Evolutionary conservation across 2,113 vertebrate genomes (phyloP), one percentile per base, ranked within the genome.

Genomic region (Anas platyrhynchos): DNA sequence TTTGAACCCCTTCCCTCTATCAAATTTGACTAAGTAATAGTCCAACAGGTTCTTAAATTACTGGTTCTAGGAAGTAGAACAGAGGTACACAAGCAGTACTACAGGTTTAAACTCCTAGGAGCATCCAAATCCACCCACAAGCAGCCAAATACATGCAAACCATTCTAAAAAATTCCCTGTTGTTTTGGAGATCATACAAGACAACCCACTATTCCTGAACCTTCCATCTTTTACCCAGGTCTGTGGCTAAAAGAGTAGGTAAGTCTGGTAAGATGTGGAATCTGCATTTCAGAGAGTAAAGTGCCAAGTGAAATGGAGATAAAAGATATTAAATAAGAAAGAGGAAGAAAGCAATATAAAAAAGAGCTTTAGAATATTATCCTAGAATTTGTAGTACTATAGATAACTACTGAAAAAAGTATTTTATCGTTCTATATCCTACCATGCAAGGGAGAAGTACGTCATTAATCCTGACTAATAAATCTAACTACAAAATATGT

Each of bases 81-180:
- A 83, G 59, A 93, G 26, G 82, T 7, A 80, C 38, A 75, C 25
- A 92, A 84, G 89, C 58, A 86, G 89, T 58, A 86, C 61, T 91
- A 92, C 88, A 93, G 77, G 93, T 93, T 95, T 96, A 84, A 94
- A 89, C 22, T 71, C 73, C 74, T 48, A 92, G 54, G 16, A 86
- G 83, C 66, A 86, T 38, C 74, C 43, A 72, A 84, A 92, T 76
- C 23, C 69, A 89, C 76, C 74, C 91, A 93, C 66, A 87, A 86
- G 44, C 38, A 83, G 29, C 7, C 66, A 90, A 83, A 91, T 34
- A 48, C 11, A 95, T 88, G 91, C 86, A 97, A 94, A 87, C 10
- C 4, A n/a, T 29, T 78, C 48, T 31, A 67, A 88, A 86, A 80
- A 76, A 48, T 6, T 82, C 34, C 54, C n/a, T 83, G 91, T 22